Evolutionary conservation across 2,888 invertebrate species (phyloP).

Genomic region (Drosophila kambysellisi): DNA sequence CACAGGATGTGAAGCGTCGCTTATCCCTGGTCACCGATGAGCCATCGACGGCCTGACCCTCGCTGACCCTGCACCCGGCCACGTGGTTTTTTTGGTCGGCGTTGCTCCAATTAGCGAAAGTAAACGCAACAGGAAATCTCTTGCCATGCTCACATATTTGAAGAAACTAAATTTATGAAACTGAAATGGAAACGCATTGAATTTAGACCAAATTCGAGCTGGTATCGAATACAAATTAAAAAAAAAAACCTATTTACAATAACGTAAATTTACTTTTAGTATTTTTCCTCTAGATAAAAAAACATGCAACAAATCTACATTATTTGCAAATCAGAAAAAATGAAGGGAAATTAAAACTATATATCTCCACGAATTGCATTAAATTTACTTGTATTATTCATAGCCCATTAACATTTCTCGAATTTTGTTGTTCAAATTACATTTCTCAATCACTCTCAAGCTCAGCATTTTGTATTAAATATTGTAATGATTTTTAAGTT

Average conservation of each 20-base stretch:
- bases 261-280: slow-evolving; percentile 26
- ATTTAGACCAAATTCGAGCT: slow-evolving; percentile 80
- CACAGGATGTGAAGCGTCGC: slow-evolving; percentile 87
- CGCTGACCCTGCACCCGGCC: slow-evolving; percentile 9
- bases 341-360: slow-evolving; percentile 7
- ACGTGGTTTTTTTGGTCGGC: slow-evolving; percentile 3
- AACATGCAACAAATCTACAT: slow-evolving; percentile 15
- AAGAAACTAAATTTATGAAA: slow-evolving; percentile 57
- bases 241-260: slow-evolving; percentile 8
- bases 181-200: slow-evolving; percentile 71
- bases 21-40: slow-evolving; percentile 83
- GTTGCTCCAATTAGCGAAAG: slow-evolving; percentile 11
- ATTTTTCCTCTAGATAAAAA: slow-evolving; percentile 18
- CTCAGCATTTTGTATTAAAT: slow-evolving; percentile 35
- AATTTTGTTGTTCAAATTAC: slow-evolving; percentile 33
- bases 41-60: slow-evolving; percentile 81
- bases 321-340: slow-evolving; percentile 12
- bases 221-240: slow-evolving; percentile 77
- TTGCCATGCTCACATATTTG: slow-evolving; percentile 73
- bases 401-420: slow-evolving; percentile 30
- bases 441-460: slow-evolving; percentile 39
- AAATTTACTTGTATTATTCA: slow-evolving; percentile 23
- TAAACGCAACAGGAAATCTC: slow-evolving; percentile 69
- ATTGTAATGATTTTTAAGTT: slow-evolving; percentile 32
- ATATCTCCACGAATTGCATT: slow-evolving; percentile 58